Evolutionary conservation across 2,888 invertebrate species (phyloP), one percentile per base, ranked within the genome.

Genomic region (Diploptera punctata): DNA sequence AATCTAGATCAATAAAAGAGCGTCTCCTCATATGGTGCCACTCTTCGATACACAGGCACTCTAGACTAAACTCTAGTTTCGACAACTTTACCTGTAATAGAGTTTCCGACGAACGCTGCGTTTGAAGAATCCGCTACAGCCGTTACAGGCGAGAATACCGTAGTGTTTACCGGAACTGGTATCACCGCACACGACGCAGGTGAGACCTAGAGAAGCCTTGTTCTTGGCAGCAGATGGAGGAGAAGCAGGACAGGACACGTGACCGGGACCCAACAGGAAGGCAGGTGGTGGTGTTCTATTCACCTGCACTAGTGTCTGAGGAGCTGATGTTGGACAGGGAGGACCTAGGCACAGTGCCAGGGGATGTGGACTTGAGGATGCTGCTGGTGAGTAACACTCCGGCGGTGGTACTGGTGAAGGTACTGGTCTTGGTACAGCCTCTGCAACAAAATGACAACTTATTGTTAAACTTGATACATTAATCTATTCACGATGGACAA

Each of bases 61-160:
- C n/a, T n/a, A n/a, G n/a, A n/a, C n/a, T n/a, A n/a, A n/a, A n/a
- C n/a, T n/a, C n/a, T n/a, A n/a, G n/a, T n/a, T n/a, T n/a, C n/a
- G n/a, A n/a, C n/a, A n/a, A n/a, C n/a, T n/a, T 16, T 79, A 97
- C 98, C 98, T 93, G 87, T 99, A 99, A 78, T 98, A 98, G 75
- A 99, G 90, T 86, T 98, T 98, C 80, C 98, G 88, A 70, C 98
- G 87, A 44, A 99, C 98, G 77, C 96, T 97, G 76, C 99, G 85
- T 82, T 99, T 99, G 87, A 99, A 99, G 87, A 99, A 99, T 0
- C 99, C 99, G 72, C 97, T 97, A 86, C 99, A 99, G 0, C 99
- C 99, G 81, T 99, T 99, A 84, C 99, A 99, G 0, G 99, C 99
- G 76, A 99, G 87, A 80, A 99, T 98, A 0, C 99, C 98, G 83